Evolutionary conservation across 37 sponge, comb jelly and placozoan genomes (phyloP).

Genomic region (Spongia lamella): DNA sequence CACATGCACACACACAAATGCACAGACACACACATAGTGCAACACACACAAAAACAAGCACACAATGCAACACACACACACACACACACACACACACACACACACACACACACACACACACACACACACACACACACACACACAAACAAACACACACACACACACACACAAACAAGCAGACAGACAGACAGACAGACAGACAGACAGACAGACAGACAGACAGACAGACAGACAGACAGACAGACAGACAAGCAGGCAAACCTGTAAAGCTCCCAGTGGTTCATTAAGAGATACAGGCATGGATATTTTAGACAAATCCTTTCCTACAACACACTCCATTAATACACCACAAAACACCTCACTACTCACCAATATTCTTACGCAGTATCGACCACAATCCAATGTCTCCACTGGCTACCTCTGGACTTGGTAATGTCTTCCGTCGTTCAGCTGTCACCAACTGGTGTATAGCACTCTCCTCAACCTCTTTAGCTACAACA

Average conservation of each 20-base stretch:
- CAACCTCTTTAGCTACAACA: too few species aligned
- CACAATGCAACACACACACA: too few species aligned
- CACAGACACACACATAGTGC: slow-evolving; percentile 10
- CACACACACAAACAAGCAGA: too few species aligned
- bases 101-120: slow-evolving; percentile 5
- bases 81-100: too few species aligned
- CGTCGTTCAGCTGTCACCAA: neutral
- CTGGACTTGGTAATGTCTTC: slow-evolving; percentile 44
- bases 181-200: slow-evolving; percentile 28
- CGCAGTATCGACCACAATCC: slow-evolving; percentile 74
- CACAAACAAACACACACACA: too few species aligned
- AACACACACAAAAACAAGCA: too few species aligned
- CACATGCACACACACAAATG: slow-evolving; percentile 1
- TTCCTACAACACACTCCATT: slow-evolving; percentile 42
- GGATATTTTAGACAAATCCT: slow-evolving; percentile 78
- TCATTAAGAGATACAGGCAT: slow-evolving; percentile 89
- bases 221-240: slow-evolving; percentile 1
- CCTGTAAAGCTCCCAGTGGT: slow-evolving; percentile 82
- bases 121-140: slow-evolving; percentile 23
- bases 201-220: slow-evolving; percentile 15
- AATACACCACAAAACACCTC: neutral
- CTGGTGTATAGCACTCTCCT: too few species aligned
- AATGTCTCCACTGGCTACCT: slow-evolving; percentile 37
- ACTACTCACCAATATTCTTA: slow-evolving; percentile 74
- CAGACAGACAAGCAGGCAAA: neutral